Evolutionary conservation across 2,113 vertebrate genomes (phyloP).

Genomic region (Dendrocopos noguchii): DNA sequence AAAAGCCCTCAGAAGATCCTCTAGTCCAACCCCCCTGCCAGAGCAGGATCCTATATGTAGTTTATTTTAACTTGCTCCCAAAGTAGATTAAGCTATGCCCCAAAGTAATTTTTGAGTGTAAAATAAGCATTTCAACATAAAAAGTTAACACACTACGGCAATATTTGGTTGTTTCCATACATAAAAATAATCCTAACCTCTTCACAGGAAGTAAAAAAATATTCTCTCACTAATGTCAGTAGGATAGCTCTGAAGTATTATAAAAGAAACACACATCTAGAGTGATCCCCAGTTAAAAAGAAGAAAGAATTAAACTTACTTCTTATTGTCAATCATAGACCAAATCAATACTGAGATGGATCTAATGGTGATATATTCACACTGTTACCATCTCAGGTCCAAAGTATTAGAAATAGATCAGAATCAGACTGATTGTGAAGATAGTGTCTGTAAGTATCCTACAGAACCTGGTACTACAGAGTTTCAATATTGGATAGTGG

Average conservation of each 20-base stretch:
- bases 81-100: background rate
- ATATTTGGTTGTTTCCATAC: background rate
- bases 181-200: background rate
- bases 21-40: too few species aligned
- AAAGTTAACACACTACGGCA: background rate
- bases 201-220: background rate
- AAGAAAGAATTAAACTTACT: background rate
- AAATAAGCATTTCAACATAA: background rate
- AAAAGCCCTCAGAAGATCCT: too few species aligned
- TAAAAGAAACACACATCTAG: background rate
- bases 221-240: background rate
- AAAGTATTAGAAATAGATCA: background rate
- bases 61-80: background rate
- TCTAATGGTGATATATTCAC: background rate
- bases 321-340: background rate
- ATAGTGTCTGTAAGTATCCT: background rate
- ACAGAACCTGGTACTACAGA: background rate
- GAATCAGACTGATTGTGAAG: background rate
- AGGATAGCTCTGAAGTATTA: background rate
- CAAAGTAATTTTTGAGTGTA: background rate
- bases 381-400: background rate
- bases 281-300: background rate
- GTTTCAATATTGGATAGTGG: background rate
- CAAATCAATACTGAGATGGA: background rate
- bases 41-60: background rate